phyloP scores from a whole-genome alignment of 1,140 invertebrate species.

The Saccostrea cuccullata region DNA sequence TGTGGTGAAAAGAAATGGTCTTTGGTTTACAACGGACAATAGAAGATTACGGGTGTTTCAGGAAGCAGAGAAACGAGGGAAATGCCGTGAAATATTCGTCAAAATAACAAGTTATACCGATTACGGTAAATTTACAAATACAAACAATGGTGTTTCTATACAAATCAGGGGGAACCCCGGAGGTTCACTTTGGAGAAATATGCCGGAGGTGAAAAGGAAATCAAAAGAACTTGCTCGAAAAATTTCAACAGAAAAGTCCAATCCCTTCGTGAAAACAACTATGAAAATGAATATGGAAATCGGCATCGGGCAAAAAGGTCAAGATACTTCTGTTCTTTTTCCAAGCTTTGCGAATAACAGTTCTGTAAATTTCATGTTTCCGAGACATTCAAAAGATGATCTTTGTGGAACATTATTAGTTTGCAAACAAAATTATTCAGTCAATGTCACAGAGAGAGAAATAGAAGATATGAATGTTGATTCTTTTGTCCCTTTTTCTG shows the following conservation, averaged over 20 bases:
- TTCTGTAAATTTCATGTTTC: neutral
- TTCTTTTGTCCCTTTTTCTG: neutral
- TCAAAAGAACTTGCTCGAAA: neutral
- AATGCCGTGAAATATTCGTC: too few relatives aligned
- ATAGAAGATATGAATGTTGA: neutral
- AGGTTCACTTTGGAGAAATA: neutral
- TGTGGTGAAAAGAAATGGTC: too few relatives aligned
- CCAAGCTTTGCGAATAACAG: neutral
- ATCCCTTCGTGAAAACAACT: neutral
- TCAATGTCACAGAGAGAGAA: neutral
- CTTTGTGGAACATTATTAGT: neutral
- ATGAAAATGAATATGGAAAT: neutral
- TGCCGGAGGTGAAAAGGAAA: neutral
- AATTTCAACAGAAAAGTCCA: neutral
- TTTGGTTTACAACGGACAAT: too few relatives aligned
- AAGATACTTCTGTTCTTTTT: neutral
- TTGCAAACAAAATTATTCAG: neutral
- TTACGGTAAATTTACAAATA: constrained; percentile 15
- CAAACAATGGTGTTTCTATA: neutral
- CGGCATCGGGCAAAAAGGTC: neutral
- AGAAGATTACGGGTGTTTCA: constrained; percentile 31
- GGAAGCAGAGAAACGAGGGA: neutral
- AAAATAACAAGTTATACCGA: neutral
- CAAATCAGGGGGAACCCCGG: neutral
- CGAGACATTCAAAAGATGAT: neutral